Base-by-base conservation (phyloP, 2,113 vertebrate genomes). In the Eurypyga helias region DNA sequence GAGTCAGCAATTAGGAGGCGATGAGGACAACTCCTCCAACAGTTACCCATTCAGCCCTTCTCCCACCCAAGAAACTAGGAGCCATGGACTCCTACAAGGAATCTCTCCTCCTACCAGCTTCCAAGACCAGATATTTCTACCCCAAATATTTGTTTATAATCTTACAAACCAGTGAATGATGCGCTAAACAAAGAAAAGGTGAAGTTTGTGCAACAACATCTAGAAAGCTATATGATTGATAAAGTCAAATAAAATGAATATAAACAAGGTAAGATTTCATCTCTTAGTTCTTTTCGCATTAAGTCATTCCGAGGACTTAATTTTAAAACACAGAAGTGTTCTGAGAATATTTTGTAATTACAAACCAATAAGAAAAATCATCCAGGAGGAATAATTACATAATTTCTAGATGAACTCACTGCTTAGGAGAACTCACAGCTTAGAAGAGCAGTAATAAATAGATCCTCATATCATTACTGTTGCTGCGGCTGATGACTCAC, bases 341-440 rank as follows among this genome's bases (percentile, higher is more conserved):
- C 90, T 24, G 92, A 73, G 94, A 93, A 87, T 94, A 93, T 97
- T 98, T 97, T 91, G 88, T 94, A 98, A 98, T 98, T 98, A 98
- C 89, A 97, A 98, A 97, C 93, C 97, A 97, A 95, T 97, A 95
- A 97, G 96, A 97, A 95, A 96, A 97, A 82, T 18, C 96, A 98
- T 97, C 97, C 97, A 97, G 97, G 97, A 98, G 98, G 98, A 98
- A 98, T 97, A 98, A 98, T 98, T 98, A 97, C 90, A 97, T 98
- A 97, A 98, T 97, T 98, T 97, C 93, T 89, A 58, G 96, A 75
- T 73, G 96, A 97, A 96, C 96, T 97, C 90, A 69, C 89, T 88
- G 93, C 91, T 75, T 46, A 75, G 91, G 89, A n/a, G 65, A 95
- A 54, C 67, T 90, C 83, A 10, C 48, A 80, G 95, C 95, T 96